Base-by-base conservation (phyloP, 2,888 invertebrate species). In the Rutpela maculata region DNA sequence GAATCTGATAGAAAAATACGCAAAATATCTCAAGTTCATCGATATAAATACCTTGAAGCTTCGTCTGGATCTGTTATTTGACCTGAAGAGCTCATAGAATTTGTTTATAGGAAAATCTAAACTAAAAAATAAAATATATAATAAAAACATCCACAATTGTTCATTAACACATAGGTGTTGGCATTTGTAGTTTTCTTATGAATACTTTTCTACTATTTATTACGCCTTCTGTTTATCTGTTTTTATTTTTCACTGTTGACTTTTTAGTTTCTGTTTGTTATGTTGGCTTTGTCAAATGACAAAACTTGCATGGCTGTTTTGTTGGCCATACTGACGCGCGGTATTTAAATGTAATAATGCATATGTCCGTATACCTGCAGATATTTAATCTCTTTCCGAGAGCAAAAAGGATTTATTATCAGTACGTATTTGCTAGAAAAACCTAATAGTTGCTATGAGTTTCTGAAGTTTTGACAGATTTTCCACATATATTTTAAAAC, bases 1-100 rank as follows among this genome's bases (percentile, higher is more conserved):
- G 50, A n/a, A n/a, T 15, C 12, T 50, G 43, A 17, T 12, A n/a
- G n/a, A 50, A 50, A 50, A 50, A 50, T 50, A 50, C n/a, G 50
- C n/a, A 50, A 15, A n/a, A 50, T 50, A 15, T 50, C 15, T n/a
- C n/a, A 0, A 2, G 3, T 4, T 15, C n/a, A 5, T 50, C n/a
- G 12, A 5, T 50, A 50, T 50, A 50, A 50, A n/a, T 89, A 91
- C 91, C 91, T 90, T 89, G 91, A 91, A 91, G 91, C 90, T 89
- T 91, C 91, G 90, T 90, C 91, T 88, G 89, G 88, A 85, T 86
- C 87, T 83, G 87, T 87, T 83, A 85, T 86, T 84, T 88, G 86
- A 84, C 89, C 88, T 85, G 90, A 87, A 84, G 90, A 86, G 90
- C 88, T 91, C 91, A 91, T 91, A 90, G 90, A 90, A 89, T 87